Base-by-base conservation (phyloP, 1,140 invertebrate genomes). In the Yoshiicerus persimilis region DNA sequence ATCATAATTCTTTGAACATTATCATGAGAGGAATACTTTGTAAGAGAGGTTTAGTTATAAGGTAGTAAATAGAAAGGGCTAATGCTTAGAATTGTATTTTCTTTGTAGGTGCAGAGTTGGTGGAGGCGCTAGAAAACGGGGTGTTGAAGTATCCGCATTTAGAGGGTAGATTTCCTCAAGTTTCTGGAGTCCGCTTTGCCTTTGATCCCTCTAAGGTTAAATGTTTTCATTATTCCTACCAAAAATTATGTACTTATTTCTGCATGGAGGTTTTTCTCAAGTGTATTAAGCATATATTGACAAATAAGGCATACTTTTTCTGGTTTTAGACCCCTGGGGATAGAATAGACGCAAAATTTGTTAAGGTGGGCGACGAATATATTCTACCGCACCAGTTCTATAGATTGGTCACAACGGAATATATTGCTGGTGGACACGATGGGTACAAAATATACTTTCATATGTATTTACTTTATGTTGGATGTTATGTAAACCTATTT, bases 321-420 rank as follows among this genome's bases (percentile, higher is more conserved):
- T n/a, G n/a, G n/a, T n/a, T n/a, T n/a, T n/a, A 47, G 62, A 80
- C 87, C 5, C 62, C 89, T 16, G 87, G 88, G 5, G 88, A 94
- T 80, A 92, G 97, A 32, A 94, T 98, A 0, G 95, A 96, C 88
- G 93, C 94, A 6, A 92, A 94, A 64, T 94, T 96, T 8, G 95
- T 98, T 0, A 95, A 96, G 91, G 94, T 98, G 39, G 97, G 96
- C 0, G 97, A 97, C 91, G 96, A 97, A 92, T 97, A 96, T 92
- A 91, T 98, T 0, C 94, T 95, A 66, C 91, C 94, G 13, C 93
- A 96, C 36, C 95, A 96, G 92, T 93, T 92, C 56, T 98, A 98
- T 92, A 93, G 95, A 39, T 91, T 98, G 32, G 96, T 95, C 27
- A 96, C 97, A 4, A 98, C 98, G 92, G 95, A 94, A 91, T 98